Evolutionary conservation across 2,113 vertebrate species (phyloP).

Genomic region (Paedocypris sp.): DNA sequence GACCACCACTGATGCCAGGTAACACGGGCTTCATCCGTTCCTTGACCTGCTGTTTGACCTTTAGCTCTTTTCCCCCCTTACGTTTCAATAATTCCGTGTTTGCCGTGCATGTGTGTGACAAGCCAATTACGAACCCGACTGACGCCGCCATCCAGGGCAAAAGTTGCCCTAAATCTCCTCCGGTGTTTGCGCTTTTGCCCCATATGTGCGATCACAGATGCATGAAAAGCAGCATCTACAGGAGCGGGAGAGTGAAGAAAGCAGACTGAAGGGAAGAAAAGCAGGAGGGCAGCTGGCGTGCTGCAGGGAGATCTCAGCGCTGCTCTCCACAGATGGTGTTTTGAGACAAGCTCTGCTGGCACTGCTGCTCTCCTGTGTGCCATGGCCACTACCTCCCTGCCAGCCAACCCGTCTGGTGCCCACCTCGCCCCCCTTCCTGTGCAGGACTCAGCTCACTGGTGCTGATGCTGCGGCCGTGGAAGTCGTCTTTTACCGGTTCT

Average conservation of each 20-base stretch:
- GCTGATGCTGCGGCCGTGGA: too few relatives aligned
- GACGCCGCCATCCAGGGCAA: too few relatives aligned
- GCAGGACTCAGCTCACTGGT: background rate
- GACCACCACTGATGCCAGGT: too few relatives aligned
- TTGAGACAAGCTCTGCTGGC: constrained; percentile 60
- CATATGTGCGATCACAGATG: too few relatives aligned
- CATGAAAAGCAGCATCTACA: constrained; percentile 21
- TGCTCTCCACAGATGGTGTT: constrained; percentile 62
- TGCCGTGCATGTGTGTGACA: too few relatives aligned
- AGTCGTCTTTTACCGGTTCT: background rate
- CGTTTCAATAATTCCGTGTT: too few relatives aligned
- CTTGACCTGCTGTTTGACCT: too few relatives aligned
- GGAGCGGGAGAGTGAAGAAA: constrained; percentile 52
- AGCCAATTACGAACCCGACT: too few relatives aligned
- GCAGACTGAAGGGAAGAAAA: constrained; percentile 17
- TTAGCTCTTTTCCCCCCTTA: too few relatives aligned
- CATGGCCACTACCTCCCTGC: constrained; percentile 41
- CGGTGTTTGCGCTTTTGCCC: too few relatives aligned
- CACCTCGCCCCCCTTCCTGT: background rate
- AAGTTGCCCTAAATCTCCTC: too few relatives aligned
- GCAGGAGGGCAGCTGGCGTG: constrained; percentile 44
- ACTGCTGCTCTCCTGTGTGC: constrained; percentile 53
- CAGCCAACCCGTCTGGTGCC: constrained; percentile 35
- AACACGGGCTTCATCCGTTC: too few relatives aligned
- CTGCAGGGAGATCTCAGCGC: constrained; percentile 49